Conservation (phyloP, 2,888 invertebrate species). For the Cheilosia grossa region DNA sequence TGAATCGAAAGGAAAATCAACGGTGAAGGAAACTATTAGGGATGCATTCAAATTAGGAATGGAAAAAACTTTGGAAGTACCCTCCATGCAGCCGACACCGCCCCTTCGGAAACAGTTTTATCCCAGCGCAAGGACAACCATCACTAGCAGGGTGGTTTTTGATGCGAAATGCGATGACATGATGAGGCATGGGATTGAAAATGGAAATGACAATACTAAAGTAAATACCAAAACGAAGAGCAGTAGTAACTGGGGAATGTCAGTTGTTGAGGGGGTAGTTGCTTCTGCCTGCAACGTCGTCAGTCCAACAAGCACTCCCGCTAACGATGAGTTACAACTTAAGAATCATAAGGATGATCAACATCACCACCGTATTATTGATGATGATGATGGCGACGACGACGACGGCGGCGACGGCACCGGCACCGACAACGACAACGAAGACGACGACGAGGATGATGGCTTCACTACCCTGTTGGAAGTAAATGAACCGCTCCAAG, state of each 20-base stretch:
- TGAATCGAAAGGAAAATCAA: slow-evolving; percentile 60
- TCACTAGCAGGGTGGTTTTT: slow-evolving; percentile 54
- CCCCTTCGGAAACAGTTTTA: slow-evolving; percentile 76
- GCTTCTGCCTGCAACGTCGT: slow-evolving; percentile 32
- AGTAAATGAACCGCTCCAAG: slow-evolving; percentile 81
- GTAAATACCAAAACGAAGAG: slow-evolving; percentile 59
- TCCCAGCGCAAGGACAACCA: slow-evolving; percentile 47
- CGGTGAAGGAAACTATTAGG: slow-evolving; percentile 74
- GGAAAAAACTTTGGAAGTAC: slow-evolving; percentile 72
- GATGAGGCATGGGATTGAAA: slow-evolving; percentile 43
- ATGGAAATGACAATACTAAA: slow-evolving; percentile 49
- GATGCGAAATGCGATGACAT: slow-evolving; percentile 65
- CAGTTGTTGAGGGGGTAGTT: slow-evolving; percentile 58
- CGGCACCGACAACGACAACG: slow-evolving; percentile 73
- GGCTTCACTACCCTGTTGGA: slow-evolving; percentile 82
- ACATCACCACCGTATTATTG: slow-evolving; percentile 73
- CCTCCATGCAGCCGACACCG: slow-evolving; percentile 76
- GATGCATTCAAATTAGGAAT: slow-evolving; percentile 78
- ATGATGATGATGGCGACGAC: slow-evolving; percentile 76
- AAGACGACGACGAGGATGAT: slow-evolving; percentile 80
- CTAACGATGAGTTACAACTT: slow-evolving; percentile 76
- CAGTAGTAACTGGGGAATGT: slow-evolving; percentile 54
- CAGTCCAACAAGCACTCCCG: slow-evolving; percentile 68
- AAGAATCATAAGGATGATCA: slow-evolving; percentile 69
- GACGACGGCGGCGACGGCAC: too few species aligned